phyloP scores from a whole-genome alignment of 2,113 vertebrate species.

The Pteropus alecto region DNA sequence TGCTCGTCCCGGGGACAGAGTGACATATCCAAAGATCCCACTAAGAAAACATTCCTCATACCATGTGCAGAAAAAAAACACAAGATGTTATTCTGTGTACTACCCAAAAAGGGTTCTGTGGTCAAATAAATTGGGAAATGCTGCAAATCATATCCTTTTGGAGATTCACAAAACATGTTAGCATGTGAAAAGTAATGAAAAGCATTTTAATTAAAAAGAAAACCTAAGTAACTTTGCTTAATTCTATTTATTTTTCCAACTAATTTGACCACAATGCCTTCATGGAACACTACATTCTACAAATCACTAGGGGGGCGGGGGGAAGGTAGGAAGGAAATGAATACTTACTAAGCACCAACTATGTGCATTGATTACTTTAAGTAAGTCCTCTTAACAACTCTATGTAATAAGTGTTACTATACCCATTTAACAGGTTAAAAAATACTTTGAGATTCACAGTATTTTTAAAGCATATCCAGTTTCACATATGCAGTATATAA shows the following conservation, averaged over 20 bases:
- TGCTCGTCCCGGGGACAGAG: slow-evolving; percentile 20
- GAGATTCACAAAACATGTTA: slow-evolving; percentile 16
- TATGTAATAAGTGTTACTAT: not conserved
- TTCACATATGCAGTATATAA: not conserved
- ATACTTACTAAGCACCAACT: not conserved
- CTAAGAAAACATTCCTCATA: slow-evolving; percentile 7
- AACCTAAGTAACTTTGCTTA: not conserved
- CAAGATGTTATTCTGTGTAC: not conserved
- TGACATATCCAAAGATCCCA: slow-evolving; percentile 34
- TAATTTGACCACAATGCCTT: slow-evolving; percentile 5
- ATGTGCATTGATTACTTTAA: not conserved
- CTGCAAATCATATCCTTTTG: not conserved
- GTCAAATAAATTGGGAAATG: slow-evolving; percentile 38
- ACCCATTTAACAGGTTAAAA: not conserved
- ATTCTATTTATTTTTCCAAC: slow-evolving; percentile 11
- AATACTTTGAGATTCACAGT: not conserved
- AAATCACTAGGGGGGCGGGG: not conserved
- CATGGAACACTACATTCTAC: not conserved
- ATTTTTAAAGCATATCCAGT: not conserved
- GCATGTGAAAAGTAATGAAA: not conserved
- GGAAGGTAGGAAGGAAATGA: not conserved
- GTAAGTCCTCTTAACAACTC: not conserved
- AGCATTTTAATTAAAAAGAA: slow-evolving; percentile 24
- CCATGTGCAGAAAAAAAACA: not conserved
- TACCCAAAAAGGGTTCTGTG: not conserved